Base-by-base conservation (phyloP, 2,113 vertebrate species). In the Oceanodroma tethys region DNA sequence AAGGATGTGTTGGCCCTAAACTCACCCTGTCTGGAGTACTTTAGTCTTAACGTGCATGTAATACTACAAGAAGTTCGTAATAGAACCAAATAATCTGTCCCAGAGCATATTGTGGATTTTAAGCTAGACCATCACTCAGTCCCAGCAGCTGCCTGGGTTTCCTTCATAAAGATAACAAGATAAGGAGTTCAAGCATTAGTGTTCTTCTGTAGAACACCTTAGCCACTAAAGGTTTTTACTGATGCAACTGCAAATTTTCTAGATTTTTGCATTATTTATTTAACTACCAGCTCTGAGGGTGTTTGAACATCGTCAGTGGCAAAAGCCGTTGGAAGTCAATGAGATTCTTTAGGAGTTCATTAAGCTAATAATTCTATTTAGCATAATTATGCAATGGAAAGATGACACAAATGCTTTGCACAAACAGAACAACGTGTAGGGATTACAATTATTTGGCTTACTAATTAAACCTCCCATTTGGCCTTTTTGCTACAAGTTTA, bases 391-490 rank as follows among this genome's bases (percentile, higher is more conserved):
- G 6, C 42, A 83, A 83, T 38, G 52, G 80, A 82, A 75, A 86
- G 23, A 93, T 83, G 67, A 93, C 63, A 80, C 6, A 68, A 87
- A 81, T 88, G 27, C 52, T 95, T 93, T 48, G 78, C 40, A 65
- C 81, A 88, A 86, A 95, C 47, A 88, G 56, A 94, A 86, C 7
- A 94, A 76, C n/a, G 50, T n/a, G 22, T 26, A 85, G 70, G 71
- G 60, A 88, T 89, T 90, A 84, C 47, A 75, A 59, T 45, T 50
- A 79, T 81, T 91, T 86, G n/a, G 21, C 38, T 70, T 84, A 45
- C 58, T 86, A 85, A 90, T 92, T 74, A 96, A 89, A 94, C 73
- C 14, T 93, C 66, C 38, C 29, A 88, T 93, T 47, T 93, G 90
- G n/a, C n/a, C 63, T 95, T 56, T 70, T 80, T 91, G 15, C 60